Evolutionary conservation across 64 coral and sea anemone species (phyloP).

Genomic region (Astreopora myriophthalma): DNA sequence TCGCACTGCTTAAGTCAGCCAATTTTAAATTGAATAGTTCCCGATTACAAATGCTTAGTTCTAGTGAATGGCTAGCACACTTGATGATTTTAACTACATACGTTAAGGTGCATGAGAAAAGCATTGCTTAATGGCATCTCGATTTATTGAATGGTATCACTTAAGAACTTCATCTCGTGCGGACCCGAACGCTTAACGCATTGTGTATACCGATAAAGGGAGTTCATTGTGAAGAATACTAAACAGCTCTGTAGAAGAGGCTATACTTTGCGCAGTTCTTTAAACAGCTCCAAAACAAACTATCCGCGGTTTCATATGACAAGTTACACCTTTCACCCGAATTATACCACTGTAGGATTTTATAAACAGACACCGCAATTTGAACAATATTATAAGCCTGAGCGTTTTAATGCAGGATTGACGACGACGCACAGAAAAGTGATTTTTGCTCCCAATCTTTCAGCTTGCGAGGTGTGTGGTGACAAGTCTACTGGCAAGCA

Average conservation of each 20-base stretch:
- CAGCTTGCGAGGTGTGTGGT: slow-evolving; percentile 92
- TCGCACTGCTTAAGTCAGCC: too few relatives aligned
- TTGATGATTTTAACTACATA: not conserved
- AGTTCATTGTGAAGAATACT: not conserved
- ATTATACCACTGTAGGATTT: not conserved
- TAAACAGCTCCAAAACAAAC: not conserved
- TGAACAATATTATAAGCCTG: not conserved
- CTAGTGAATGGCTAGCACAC: not conserved
- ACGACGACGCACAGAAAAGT: not conserved
- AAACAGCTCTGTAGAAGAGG: not conserved
- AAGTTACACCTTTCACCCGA: not conserved
- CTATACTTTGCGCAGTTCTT: not conserved
- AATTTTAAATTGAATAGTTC: too few relatives aligned
- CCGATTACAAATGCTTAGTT: too few relatives aligned
- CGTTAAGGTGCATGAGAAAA: not conserved
- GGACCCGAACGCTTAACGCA: too few relatives aligned
- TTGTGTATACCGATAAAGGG: too few relatives aligned
- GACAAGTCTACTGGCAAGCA: slow-evolving; percentile 95
- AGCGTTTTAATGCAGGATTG: not conserved
- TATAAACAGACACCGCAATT: not conserved
- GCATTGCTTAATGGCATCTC: too few relatives aligned
- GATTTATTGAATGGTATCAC: too few relatives aligned
- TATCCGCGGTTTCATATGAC: not conserved
- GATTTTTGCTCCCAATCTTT: not conserved
- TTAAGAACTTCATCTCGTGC: not conserved